These are phyloP conservation scores for Eucera pruinosa DNA, from an alignment of 2,888 invertebrate genomes.

Conservation along the genomic window DNA sequence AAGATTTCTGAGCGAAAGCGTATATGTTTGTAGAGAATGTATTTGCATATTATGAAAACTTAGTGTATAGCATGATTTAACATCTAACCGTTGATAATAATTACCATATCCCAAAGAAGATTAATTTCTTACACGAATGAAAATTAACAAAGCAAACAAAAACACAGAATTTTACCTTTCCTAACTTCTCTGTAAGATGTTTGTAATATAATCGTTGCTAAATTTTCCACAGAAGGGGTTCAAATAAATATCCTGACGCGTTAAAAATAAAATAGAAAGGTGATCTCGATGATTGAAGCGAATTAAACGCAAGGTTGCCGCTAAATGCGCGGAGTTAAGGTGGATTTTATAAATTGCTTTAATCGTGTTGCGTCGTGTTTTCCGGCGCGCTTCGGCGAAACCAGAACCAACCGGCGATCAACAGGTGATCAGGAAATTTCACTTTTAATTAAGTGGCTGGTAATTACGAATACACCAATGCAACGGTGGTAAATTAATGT, in stretches of 20 bases:
- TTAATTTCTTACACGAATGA: too few relatives aligned
- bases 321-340: constrained; percentile 1
- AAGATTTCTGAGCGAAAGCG: too few relatives aligned
- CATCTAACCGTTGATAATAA: too few relatives aligned
- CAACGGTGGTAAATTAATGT: constrained; percentile 55
- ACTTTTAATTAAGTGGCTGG: constrained; percentile 63
- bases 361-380: constrained; percentile 35
- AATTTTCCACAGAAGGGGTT: too few relatives aligned
- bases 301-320: constrained; percentile 3
- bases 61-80: too few relatives aligned
- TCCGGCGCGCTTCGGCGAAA: constrained; percentile 14
- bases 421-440: constrained; percentile 59
- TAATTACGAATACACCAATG: constrained; percentile 39
- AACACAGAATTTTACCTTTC: too few relatives aligned
- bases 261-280: constrained; percentile 2
- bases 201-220: too few relatives aligned
- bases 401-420: constrained; percentile 25
- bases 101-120: too few relatives aligned
- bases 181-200: too few relatives aligned
- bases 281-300: constrained; percentile 1
- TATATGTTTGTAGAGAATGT: too few relatives aligned
- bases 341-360: constrained; percentile 37
- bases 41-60: too few relatives aligned
- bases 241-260: not conserved
- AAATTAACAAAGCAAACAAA: too few relatives aligned